phyloP scores from a whole-genome alignment of 2,888 invertebrate genomes.

The Azorinus chamasolen region DNA sequence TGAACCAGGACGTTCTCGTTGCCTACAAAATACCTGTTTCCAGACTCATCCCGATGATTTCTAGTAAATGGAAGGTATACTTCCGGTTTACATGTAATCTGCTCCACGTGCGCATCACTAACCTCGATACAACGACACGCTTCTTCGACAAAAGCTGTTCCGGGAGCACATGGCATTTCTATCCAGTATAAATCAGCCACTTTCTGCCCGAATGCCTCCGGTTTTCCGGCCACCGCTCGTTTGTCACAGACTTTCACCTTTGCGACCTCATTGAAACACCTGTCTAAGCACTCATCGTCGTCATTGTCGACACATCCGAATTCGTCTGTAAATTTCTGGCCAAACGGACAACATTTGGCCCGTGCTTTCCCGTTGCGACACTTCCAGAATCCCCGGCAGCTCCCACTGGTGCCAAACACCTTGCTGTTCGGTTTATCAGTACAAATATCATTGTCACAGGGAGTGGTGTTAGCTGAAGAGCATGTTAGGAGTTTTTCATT shows the following conservation, averaged over 20 bases:
- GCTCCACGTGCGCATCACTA: no score
- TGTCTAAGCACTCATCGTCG: constrained; percentile 32
- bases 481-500: constrained; percentile 64
- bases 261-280: constrained; percentile 32
- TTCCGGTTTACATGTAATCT: constrained; percentile 13
- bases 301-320: constrained; percentile 65
- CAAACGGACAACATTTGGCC: constrained; percentile 70
- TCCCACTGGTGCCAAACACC: constrained; percentile 41
- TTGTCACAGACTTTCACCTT: constrained; percentile 60
- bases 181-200: constrained; percentile 62
- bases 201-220: constrained; percentile 60
- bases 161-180: constrained; percentile 65
- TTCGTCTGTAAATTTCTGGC: constrained; percentile 56
- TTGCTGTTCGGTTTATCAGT: constrained; percentile 8
- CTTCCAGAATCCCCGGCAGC: constrained; percentile 75
- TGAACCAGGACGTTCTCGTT: constrained; percentile 70
- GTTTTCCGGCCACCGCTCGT: constrained; percentile 44
- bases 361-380: constrained; percentile 66
- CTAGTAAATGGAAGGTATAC: constrained; percentile 66
- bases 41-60: constrained; percentile 64
- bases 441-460: constrained; percentile 66
- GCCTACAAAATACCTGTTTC: constrained; percentile 48
- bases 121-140: background rate
- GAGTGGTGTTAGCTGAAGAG: constrained; percentile 41
- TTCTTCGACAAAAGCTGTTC: constrained; percentile 40